Evolutionary conservation across 2,888 invertebrate genomes (phyloP), one percentile per base, ranked within the genome.

Genomic region (Hirtodrosophila cameraria): DNA sequence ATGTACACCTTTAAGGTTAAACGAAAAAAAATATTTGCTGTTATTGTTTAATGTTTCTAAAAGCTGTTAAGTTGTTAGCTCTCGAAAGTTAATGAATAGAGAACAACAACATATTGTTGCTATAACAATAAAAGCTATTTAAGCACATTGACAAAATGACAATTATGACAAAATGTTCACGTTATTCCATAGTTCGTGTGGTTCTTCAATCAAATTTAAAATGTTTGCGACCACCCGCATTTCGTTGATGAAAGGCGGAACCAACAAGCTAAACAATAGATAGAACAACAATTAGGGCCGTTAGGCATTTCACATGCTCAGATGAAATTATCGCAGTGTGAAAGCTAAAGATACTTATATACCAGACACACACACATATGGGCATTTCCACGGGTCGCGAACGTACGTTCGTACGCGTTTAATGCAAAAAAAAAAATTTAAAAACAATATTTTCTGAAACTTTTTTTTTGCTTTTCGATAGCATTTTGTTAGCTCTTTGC

Each of bases 251-350:
- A 36, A 46, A 65, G 42, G 65, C 30, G 59, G 30, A 52, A 59
- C 38, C n/a, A 61, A 43, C 20, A 42, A 27, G 58, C 30, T 8
- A 7, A 11, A 9, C 45, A 15, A 27, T 46, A 54, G 46, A 15
- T 25, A 46, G 23, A 8, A 8, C 23, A 23, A 0, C 25, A 43
- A 52, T 42, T 25, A 41, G 42, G 18, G 31, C n/a, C 23, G 41
- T 20, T 30, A 38, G 45, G 13, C 12, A 41, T 39, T 33, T 33
- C 28, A 20, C 41, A 35, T 3, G 20, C 20, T n/a, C 52, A 52
- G 15, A 49, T 58, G 68, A 36, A 52, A 43, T 48, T 59, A 59
- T 50, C 23, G 54, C 60, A 50, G 43, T 52, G 61, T 43, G 61
- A 68, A 68, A 66, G 61, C 66, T 38, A 13, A 25, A 30, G n/a